Evolutionary conservation across 1,140 invertebrate genomes (phyloP).

Genomic region (Parapsyche elsis): DNA sequence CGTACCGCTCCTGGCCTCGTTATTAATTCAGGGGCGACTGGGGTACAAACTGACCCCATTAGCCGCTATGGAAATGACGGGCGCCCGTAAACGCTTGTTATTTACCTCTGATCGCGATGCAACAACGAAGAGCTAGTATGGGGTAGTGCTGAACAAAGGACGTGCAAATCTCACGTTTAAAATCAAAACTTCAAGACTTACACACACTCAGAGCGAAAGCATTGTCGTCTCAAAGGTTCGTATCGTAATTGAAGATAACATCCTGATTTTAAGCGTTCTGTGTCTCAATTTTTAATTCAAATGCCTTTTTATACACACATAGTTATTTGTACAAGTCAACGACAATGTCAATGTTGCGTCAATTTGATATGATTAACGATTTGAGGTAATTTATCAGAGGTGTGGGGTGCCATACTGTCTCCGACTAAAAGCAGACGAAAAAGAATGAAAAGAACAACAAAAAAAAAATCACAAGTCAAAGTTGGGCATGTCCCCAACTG

Average conservation of each 20-base stretch:
- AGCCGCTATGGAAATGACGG: conserved; percentile 35
- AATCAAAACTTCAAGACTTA: neutral
- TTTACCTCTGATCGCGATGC: conserved; percentile 27
- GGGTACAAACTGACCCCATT: conserved; percentile 21
- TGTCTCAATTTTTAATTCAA: too few relatives aligned
- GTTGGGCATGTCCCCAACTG: conserved; percentile 17
- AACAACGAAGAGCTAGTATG: neutral
- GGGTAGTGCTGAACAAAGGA: neutral
- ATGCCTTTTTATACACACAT: too few relatives aligned
- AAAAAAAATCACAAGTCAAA: conserved; percentile 20
- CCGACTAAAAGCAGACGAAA: neutral
- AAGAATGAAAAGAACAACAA: neutral
- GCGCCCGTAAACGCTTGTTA: conserved; percentile 24
- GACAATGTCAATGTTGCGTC: too few relatives aligned
- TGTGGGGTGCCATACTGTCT: neutral
- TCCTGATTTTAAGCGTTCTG: too few relatives aligned
- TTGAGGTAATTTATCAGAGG: neutral
- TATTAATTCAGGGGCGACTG: conserved; percentile 35
- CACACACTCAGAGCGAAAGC: too few relatives aligned
- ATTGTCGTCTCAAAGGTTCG: too few relatives aligned
- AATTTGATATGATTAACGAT: conserved; percentile 18
- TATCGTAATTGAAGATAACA: too few relatives aligned
- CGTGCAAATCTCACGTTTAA: neutral
- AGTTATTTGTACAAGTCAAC: too few relatives aligned
- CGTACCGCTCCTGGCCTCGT: neutral